phyloP scores from a whole-genome alignment of 1,140 invertebrate species.

The Drosophila triauraria region DNA sequence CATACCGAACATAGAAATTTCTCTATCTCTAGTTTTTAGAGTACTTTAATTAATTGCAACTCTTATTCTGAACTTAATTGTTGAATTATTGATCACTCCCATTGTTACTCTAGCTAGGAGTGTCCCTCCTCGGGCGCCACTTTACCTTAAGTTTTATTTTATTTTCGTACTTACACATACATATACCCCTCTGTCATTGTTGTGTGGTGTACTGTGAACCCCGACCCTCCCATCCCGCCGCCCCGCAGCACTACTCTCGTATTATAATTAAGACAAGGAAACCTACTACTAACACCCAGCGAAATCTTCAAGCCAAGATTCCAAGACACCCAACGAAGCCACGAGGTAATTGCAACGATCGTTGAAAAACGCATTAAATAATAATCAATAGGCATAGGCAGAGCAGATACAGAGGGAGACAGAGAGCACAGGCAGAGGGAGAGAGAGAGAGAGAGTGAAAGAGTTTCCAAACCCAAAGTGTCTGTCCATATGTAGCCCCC shows the following conservation, averaged over 20 bases:
- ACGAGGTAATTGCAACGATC: conserved; percentile 55
- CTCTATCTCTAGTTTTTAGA: too few species aligned
- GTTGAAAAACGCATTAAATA: conserved; percentile 16
- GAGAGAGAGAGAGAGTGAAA: conserved; percentile 12
- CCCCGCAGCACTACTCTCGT: conserved; percentile 18
- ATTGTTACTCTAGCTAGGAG: conserved; percentile 1
- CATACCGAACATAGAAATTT: background rate
- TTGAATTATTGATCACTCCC: background rate
- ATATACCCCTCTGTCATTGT: conserved; percentile 17
- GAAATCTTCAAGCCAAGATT: conserved; percentile 33
- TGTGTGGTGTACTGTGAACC: conserved; percentile 30
- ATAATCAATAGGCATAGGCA: conserved; percentile 27
- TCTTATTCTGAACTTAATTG: too few species aligned
- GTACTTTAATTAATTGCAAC: background rate
- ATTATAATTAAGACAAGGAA: conserved; percentile 20
- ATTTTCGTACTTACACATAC: background rate
- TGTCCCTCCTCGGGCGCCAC: background rate
- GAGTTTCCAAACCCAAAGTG: conserved; percentile 37
- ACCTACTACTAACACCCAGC: conserved; percentile 27
- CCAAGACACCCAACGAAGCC: conserved; percentile 20
- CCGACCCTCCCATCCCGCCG: conserved; percentile 3
- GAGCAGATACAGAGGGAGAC: conserved; percentile 7
- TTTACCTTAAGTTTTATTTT: conserved; percentile 1
- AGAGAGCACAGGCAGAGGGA: conserved; percentile 33
- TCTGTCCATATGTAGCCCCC: conserved; percentile 31